Evolutionary conservation across 2,888 invertebrate species (phyloP), one percentile per base, ranked within the genome.

Genomic region (Bursaphelenchus okinawaensis): DNA sequence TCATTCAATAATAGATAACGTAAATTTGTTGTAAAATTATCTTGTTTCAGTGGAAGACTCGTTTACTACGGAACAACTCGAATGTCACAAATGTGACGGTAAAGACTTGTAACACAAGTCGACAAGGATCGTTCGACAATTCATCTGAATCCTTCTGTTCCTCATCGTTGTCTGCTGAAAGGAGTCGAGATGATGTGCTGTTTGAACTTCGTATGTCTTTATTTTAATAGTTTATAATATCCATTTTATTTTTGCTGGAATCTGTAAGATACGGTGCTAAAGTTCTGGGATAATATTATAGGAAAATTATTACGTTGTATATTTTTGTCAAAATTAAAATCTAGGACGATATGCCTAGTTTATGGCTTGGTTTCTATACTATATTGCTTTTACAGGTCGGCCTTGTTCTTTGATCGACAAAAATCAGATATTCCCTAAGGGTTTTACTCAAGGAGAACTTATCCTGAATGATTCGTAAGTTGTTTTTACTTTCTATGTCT

Each of bases 321-420:
- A n/a, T n/a, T n/a, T n/a, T n/a, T n/a, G n/a, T n/a, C n/a, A n/a
- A n/a, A n/a, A n/a, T n/a, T n/a, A n/a, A n/a, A n/a, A n/a, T n/a
- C n/a, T n/a, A n/a, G n/a, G n/a, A n/a, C n/a, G n/a, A n/a, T n/a
- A n/a, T n/a, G n/a, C n/a, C n/a, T n/a, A n/a, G n/a, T n/a, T n/a
- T n/a, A n/a, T n/a, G n/a, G n/a, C n/a, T n/a, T n/a, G n/a, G n/a
- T n/a, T n/a, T n/a, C n/a, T n/a, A n/a, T n/a, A n/a, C n/a, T n/a
- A n/a, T n/a, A n/a, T n/a, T n/a, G 23, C 26, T 23, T 55, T 54
- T 77, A 67, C 64, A 78, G 77, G 74, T 65, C 69, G 78, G 7
- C 73, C 73, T 22, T 80, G 80, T 61, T 73, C 75, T 8, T 67
- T 80, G 65, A 69, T 76, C 58, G 79, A 80, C 66, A 73, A 72